Percentiles rank a stretch among this genome's conserved stretches.
Evolutionary conservation across 1,140 invertebrate genomes (phyloP).

Genomic region (Homarus americanus): DNA sequence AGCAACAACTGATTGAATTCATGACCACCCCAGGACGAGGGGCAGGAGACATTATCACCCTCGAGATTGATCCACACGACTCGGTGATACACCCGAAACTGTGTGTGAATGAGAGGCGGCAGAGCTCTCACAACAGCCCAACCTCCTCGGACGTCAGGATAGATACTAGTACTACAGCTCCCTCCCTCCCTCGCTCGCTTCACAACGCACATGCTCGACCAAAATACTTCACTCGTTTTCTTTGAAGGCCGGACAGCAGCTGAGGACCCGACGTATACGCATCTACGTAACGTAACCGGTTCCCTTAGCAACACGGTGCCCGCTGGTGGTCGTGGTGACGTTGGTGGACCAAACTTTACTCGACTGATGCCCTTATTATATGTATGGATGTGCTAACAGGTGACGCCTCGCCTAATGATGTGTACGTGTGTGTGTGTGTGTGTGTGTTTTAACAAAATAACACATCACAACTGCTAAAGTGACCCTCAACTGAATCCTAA

Average conservation of each 20-base stretch:
- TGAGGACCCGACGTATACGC: background rate
- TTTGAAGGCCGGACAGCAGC: background rate
- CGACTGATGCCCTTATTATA: too few species aligned
- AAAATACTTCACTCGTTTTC: slow-evolving; percentile 4
- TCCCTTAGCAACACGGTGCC: background rate
- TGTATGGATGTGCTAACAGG: too few species aligned
- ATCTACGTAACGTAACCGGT: background rate
- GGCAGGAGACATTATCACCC: background rate
- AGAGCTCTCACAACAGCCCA: background rate
- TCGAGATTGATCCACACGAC: background rate
- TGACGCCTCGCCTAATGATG: too few species aligned
- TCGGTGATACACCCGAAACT: background rate
- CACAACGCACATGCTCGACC: background rate
- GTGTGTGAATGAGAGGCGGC: background rate
- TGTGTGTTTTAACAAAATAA: too few species aligned
- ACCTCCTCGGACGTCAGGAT: background rate
- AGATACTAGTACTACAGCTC: too few species aligned
- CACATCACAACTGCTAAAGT: too few species aligned
- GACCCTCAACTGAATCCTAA: too few species aligned
- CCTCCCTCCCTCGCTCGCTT: background rate
- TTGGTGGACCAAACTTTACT: too few species aligned
- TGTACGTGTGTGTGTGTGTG: too few species aligned
- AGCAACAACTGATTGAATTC: background rate
- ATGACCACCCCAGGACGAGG: background rate
- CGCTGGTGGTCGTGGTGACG: too few species aligned